These are phyloP conservation scores for Drosophila conformis DNA, from an alignment of 2,888 invertebrate species.

Conservation along the genomic window DNA sequence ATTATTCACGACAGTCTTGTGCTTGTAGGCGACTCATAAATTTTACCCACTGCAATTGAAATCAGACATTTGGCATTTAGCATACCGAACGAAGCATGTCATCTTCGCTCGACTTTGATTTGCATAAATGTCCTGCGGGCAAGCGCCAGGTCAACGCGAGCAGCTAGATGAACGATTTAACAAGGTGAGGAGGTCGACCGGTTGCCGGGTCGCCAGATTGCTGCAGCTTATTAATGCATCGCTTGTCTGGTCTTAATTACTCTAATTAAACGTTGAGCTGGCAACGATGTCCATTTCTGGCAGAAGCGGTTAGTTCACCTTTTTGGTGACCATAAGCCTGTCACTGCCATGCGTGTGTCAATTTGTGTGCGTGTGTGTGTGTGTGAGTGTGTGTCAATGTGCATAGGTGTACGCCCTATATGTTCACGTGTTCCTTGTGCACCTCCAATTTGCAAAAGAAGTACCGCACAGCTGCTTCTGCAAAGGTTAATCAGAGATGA, in stretches of 20 bases:
- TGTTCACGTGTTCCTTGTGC: constrained; percentile 11
- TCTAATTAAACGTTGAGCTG: constrained; percentile 62
- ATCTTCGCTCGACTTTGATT: constrained; percentile 35
- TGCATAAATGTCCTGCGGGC: constrained; percentile 55
- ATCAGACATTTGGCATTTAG: constrained; percentile 25
- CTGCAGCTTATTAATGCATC: constrained; percentile 68
- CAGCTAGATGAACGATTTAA: constrained; percentile 4
- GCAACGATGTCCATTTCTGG: constrained; percentile 25
- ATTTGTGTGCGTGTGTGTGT: constrained; percentile 6
- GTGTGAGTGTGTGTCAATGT: neutral
- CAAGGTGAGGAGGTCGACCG: constrained; percentile 18
- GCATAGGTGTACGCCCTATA: neutral
- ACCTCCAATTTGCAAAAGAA: constrained; percentile 24
- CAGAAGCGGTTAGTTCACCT: constrained; percentile 33
- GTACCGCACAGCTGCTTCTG: constrained; percentile 1
- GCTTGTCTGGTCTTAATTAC: constrained; percentile 64
- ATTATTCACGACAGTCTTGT: constrained; percentile 5
- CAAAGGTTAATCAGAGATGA: constrained; percentile 37
- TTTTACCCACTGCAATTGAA: constrained; percentile 8
- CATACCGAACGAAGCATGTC: constrained; percentile 18
- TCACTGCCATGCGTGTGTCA: neutral
- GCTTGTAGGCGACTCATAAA: constrained; percentile 14
- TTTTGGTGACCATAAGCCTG: constrained; percentile 8
- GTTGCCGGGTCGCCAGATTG: constrained; percentile 25
- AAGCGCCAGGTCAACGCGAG: constrained; percentile 13